Conservation (phyloP, 23 tunicate genomes). For the Botrylloides violaceus region DNA sequence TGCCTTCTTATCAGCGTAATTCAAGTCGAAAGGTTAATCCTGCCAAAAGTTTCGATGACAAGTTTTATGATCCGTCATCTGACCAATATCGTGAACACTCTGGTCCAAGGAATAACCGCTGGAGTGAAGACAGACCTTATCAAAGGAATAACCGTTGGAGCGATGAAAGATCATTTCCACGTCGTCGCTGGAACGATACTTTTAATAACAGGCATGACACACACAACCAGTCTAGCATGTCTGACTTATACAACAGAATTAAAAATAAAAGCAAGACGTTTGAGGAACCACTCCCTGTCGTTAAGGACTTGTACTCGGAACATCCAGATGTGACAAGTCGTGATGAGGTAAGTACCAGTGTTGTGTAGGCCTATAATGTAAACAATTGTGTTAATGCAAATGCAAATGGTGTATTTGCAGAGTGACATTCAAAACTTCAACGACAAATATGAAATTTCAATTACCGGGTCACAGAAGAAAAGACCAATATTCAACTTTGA, state of each 20-base stretch:
- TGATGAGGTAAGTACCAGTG: slow-evolving; percentile 1
- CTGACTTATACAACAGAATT: background rate
- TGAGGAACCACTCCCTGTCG: background rate
- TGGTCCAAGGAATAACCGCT: too few relatives aligned
- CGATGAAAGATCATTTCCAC: too few relatives aligned
- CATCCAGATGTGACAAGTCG: slow-evolving; percentile 26
- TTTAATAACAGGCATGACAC: background rate
- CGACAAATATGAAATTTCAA: slow-evolving; percentile 19
- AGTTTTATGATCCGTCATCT: too few relatives aligned
- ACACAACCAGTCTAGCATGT: background rate
- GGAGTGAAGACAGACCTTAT: too few relatives aligned
- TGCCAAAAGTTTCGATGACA: too few relatives aligned
- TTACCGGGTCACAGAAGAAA: slow-evolving; percentile 21
- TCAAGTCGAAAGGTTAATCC: too few relatives aligned
- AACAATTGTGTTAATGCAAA: too few relatives aligned
- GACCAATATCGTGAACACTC: too few relatives aligned
- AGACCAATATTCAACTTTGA: slow-evolving; percentile 32
- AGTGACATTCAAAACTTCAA: slow-evolving; percentile 26
- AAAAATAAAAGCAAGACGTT: slow-evolving; percentile 2
- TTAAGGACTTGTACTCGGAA: slow-evolving; percentile 30
- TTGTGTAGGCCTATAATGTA: background rate
- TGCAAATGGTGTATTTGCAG: slow-evolving; percentile 10
- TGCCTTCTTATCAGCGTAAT: too few relatives aligned
- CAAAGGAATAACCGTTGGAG: too few relatives aligned
- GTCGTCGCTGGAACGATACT: background rate